Evolutionary conservation across 92 coral and sea anemone genomes (phyloP).

Genomic region (Meandrina meandrites): DNA sequence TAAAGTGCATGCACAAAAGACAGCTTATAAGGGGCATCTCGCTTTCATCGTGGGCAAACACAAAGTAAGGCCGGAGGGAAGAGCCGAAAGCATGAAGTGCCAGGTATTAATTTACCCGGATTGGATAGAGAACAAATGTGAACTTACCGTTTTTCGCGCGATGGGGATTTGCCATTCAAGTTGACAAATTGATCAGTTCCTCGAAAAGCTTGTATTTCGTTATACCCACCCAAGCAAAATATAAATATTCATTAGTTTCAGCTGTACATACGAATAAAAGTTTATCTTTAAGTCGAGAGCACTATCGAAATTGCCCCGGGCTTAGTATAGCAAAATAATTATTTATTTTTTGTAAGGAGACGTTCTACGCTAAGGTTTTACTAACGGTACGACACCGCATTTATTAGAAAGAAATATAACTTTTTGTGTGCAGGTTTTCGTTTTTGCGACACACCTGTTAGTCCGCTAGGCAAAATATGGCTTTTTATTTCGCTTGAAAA

Average conservation of each 20-base stretch:
- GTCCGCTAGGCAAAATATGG: neutral
- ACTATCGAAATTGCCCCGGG: neutral
- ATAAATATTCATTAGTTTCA: neutral
- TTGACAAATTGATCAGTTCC: neutral
- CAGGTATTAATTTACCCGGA: neutral
- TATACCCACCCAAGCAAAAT: neutral
- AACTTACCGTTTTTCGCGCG: neutral
- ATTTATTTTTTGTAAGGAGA: neutral
- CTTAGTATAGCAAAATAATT: too few species aligned
- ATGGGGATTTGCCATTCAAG: neutral
- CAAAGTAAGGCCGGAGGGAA: too few species aligned
- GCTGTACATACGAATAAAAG: neutral
- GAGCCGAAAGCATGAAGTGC: neutral
- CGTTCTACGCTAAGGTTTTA: neutral
- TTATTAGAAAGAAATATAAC: neutral
- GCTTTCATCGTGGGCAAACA: neutral
- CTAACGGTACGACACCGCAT: neutral
- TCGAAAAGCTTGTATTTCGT: neutral
- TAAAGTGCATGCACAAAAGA: too few species aligned
- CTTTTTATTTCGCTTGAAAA: neutral
- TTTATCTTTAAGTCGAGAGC: neutral
- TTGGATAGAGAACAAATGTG: neutral
- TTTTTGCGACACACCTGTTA: neutral
- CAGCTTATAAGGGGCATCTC: neutral
- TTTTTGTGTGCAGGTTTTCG: neutral